These are phyloP conservation scores for Ammodytes dubius DNA, from an alignment of 2,113 vertebrate genomes.

Conservation along the genomic window DNA sequence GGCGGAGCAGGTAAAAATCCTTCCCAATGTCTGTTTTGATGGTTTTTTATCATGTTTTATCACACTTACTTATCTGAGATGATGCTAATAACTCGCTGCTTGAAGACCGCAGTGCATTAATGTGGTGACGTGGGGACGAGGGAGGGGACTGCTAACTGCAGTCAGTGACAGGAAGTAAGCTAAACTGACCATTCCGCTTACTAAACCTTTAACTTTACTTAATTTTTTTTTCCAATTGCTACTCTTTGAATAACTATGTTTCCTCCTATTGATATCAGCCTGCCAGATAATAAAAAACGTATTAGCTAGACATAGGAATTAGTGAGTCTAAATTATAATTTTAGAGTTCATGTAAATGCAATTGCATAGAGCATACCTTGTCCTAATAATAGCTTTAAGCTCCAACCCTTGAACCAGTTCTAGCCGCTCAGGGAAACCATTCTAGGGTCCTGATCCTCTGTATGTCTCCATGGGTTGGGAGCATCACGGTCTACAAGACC, in stretches of 20 bases:
- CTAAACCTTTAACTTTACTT: constrained; percentile 61
- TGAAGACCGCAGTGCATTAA: too few species aligned
- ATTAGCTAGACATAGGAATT: constrained; percentile 25
- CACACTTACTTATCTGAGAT: too few species aligned
- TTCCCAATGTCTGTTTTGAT: too few species aligned
- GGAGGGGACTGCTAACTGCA: too few species aligned
- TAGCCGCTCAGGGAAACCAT: constrained; percentile 61
- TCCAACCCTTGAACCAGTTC: constrained; percentile 68
- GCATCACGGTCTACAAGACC: constrained; percentile 59
- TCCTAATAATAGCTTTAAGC: constrained; percentile 69
- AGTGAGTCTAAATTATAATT: constrained; percentile 38
- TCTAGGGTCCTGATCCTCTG: constrained; percentile 57
- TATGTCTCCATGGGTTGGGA: constrained; percentile 62
- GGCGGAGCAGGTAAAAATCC: too few species aligned
- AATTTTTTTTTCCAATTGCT: constrained; percentile 47
- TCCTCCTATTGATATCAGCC: constrained; percentile 5
- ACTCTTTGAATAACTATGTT: neutral
- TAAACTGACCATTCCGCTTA: too few species aligned
- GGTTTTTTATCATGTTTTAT: too few species aligned
- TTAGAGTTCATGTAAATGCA: constrained; percentile 44
- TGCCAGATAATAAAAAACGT: neutral
- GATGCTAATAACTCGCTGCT: too few species aligned
- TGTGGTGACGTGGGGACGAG: too few species aligned
- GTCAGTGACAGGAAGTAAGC: too few species aligned
- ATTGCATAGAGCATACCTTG: constrained; percentile 44